A percentile compares a stretch with the other conserved stretches of the same genome.
Conservation (phyloP, 2,113 vertebrate genomes). For the Nansenia antarctica region DNA sequence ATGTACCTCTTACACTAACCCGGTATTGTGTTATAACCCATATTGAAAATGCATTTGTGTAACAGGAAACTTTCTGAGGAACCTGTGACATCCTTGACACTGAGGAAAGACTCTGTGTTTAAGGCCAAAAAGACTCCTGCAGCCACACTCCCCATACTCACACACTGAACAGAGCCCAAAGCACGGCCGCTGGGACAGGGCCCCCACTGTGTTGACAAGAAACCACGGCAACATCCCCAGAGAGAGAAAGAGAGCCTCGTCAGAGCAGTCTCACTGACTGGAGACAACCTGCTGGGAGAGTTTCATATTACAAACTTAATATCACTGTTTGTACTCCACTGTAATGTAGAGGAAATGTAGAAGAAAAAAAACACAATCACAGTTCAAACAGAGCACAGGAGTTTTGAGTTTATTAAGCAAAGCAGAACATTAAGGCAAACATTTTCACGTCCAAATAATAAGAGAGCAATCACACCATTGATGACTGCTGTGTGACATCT, state of each 20-base stretch:
- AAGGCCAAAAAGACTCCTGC: slow-evolving; percentile 10
- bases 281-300: not conserved
- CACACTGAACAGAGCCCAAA: not conserved
- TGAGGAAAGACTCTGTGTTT: not conserved
- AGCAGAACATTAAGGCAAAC: too few relatives aligned
- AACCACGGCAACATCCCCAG: too few relatives aligned
- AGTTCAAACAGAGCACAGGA: too few relatives aligned
- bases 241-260: not conserved
- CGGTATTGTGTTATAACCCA: not conserved
- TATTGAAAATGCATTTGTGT: not conserved
- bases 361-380: too few relatives aligned
- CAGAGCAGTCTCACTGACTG: not conserved
- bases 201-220: not conserved
- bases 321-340: too few relatives aligned
- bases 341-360: not conserved
- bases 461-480: too few relatives aligned
- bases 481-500: too few relatives aligned
- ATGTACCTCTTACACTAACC: not conserved
- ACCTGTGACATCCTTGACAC: not conserved
- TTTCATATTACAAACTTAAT: not conserved
- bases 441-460: too few relatives aligned
- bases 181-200: not conserved
- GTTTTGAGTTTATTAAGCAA: too few relatives aligned
- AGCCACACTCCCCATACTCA: slow-evolving; percentile 5
- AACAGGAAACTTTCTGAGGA: slow-evolving; percentile 17